Evolutionary conservation across 2,797 vertebrate genomes (phyloP).

Genomic region (Rhinella marina): DNA sequence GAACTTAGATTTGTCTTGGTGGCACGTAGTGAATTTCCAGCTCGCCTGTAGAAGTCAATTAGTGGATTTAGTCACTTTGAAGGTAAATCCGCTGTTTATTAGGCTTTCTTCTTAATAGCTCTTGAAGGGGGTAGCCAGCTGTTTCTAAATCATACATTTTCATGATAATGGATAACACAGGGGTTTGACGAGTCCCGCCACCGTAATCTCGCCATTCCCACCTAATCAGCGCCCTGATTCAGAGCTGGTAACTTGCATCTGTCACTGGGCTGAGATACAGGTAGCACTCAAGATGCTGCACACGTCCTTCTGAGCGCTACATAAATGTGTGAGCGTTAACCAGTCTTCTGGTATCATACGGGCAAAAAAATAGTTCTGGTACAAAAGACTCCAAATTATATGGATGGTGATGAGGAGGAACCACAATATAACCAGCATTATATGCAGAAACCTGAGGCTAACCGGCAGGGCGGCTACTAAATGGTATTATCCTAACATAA

Average conservation of each 20-base stretch:
- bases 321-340: not conserved
- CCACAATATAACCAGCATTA: too few species aligned
- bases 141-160: conserved; percentile 27
- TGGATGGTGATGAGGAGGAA: too few species aligned
- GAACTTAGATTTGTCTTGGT: conserved; percentile 29
- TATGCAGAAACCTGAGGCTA: too few species aligned
- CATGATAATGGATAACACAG: conserved; percentile 26
- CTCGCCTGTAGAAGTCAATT: conserved; percentile 39
- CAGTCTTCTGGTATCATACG: not conserved
- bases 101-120: conserved; percentile 43
- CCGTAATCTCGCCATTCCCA: conserved; percentile 2
- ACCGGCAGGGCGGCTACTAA: too few species aligned
- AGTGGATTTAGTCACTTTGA: conserved; percentile 47
- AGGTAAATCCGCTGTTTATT: conserved; percentile 45
- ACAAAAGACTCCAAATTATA: too few species aligned
- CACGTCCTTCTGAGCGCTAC: not conserved
- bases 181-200: not conserved
- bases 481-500: too few species aligned
- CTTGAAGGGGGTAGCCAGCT: conserved; percentile 23
- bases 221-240: not conserved
- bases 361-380: too few species aligned
- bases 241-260: not conserved
- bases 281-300: not conserved
- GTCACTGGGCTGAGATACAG: not conserved
- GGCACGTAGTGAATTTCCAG: conserved; percentile 4